Evolutionary conservation across 2,888 invertebrate species (phyloP), one percentile per base, ranked within the genome.

Genomic region (Atherix ibis): DNA sequence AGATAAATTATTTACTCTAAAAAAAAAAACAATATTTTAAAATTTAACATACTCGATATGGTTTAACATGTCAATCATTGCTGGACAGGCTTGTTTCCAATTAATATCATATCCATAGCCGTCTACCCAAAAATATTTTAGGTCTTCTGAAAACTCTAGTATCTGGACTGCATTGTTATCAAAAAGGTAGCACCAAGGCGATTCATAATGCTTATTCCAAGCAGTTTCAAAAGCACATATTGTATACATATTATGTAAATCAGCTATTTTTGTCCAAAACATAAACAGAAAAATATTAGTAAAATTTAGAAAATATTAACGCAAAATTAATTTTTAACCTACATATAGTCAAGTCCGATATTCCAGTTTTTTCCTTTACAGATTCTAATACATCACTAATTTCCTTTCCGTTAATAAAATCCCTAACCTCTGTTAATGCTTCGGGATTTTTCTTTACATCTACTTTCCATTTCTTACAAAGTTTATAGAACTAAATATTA

Each of bases 201-300:
- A 84, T 25, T 52, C 47, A 18, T 50, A 48, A 39, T 63, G 57
- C 43, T 70, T 69, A 39, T 70, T 65, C 81, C 82, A 82, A n/a
- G 87, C 77, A 4, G 79, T 82, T 62, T 87, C 87, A 57, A 75
- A 87, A 1, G 73, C 75, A 58, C 88, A 88, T 24, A 72, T 70
- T 44, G 70, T 68, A 50, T 79, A 79, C 60, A 87, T 77, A 26
- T 75, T 55, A 38, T 65, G 58, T 32, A 72, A 65, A 42, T 68
- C 69, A 35, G 67, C 76, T 75, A 58, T 39, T n/a, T n/a, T n/a
- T n/a, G n/a, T n/a, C n/a, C n/a, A n/a, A n/a, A n/a, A n/a, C n/a
- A n/a, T n/a, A n/a, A n/a, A n/a, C n/a, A 26, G 27, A 14, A 29
- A 32, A 35, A 19, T n/a, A 26, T 25, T 1, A n/a, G n/a, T n/a